These are phyloP conservation scores for Platycheirus albimanus DNA, from an alignment of 2,888 invertebrate genomes.

Conservation along the genomic window DNA sequence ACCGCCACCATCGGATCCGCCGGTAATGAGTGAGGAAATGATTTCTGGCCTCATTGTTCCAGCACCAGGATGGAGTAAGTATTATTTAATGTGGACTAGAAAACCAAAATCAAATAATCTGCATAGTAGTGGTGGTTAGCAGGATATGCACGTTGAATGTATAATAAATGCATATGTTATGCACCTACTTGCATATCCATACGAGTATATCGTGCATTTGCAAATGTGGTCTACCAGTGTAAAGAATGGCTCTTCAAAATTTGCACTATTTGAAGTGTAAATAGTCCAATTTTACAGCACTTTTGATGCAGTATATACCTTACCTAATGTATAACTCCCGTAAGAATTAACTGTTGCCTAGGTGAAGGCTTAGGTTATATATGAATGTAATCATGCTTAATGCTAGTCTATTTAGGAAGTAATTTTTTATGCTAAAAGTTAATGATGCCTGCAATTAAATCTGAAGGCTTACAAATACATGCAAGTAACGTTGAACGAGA, in stretches of 20 bases:
- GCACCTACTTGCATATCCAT: neutral
- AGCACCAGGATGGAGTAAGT: constrained; percentile 97
- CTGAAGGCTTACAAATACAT: neutral
- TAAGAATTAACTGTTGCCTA: constrained; percentile 18
- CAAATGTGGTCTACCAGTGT: constrained; percentile 55
- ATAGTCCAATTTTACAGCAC: constrained; percentile 45
- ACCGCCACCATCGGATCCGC: constrained; percentile 96
- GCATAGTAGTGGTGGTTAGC: constrained; percentile 10
- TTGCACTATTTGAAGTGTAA: constrained; percentile 59
- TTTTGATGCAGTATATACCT: constrained; percentile 8
- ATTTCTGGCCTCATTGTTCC: constrained; percentile 98
- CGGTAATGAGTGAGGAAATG: constrained; percentile 97
- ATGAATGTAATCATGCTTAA: constrained; percentile 46
- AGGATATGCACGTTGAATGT: neutral
- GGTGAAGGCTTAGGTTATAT: constrained; percentile 18
- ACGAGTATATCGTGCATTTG: constrained; percentile 23
- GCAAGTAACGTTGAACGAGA: neutral
- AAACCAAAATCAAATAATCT: constrained; percentile 53
- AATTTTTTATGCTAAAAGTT: constrained; percentile 36
- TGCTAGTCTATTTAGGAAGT: constrained; percentile 40
- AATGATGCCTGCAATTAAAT: constrained; percentile 37
- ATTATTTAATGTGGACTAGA: constrained; percentile 70
- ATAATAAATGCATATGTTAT: neutral
- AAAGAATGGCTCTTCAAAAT: constrained; percentile 63
- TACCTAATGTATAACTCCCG: neutral